Percentiles rank a stretch among this genome's conserved stretches.
These are phyloP conservation scores for Semaprochilodus insignis DNA, from an alignment of 2,797 vertebrate species.

Conservation along the genomic window DNA sequence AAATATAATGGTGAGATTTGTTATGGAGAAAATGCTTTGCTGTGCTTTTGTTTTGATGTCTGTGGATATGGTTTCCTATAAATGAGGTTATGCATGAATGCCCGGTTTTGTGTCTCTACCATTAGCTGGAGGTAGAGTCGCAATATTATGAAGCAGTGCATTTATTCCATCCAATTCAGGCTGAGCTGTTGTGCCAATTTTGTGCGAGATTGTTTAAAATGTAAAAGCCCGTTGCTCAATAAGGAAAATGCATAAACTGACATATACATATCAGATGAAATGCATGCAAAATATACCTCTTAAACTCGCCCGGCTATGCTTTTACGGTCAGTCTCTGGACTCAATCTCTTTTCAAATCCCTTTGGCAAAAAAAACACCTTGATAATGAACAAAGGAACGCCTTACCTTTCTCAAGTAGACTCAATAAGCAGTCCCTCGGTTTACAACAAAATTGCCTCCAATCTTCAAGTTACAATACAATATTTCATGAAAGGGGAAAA, in stretches of 20 bases:
- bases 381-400: slow-evolving; percentile 31
- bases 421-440: slow-evolving; percentile 37
- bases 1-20: slow-evolving; percentile 28
- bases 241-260: slow-evolving; percentile 10
- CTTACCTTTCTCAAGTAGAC: slow-evolving; percentile 52
- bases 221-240: slow-evolving; percentile 15
- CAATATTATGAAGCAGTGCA: slow-evolving; percentile 7
- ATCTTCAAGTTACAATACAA: slow-evolving; percentile 17
- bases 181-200: slow-evolving; percentile 20
- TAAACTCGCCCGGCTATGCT: slow-evolving; percentile 12
- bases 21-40: not conserved
- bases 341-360: slow-evolving; percentile 26
- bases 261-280: not conserved
- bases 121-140: slow-evolving; percentile 3
- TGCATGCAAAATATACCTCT: slow-evolving; percentile 16
- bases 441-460: slow-evolving; percentile 29
- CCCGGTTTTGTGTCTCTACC: slow-evolving; percentile 10
- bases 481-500: not conserved
- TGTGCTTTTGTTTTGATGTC: slow-evolving; percentile 24
- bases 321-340: slow-evolving; percentile 2
- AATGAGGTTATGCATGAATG: slow-evolving; percentile 19
- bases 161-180: slow-evolving; percentile 17
- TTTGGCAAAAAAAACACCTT: slow-evolving; percentile 34
- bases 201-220: slow-evolving; percentile 10
- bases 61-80: slow-evolving; percentile 1